These are phyloP conservation scores for Acronicta alni DNA, from an alignment of 2,888 invertebrate species.

Conservation along the genomic window DNA sequence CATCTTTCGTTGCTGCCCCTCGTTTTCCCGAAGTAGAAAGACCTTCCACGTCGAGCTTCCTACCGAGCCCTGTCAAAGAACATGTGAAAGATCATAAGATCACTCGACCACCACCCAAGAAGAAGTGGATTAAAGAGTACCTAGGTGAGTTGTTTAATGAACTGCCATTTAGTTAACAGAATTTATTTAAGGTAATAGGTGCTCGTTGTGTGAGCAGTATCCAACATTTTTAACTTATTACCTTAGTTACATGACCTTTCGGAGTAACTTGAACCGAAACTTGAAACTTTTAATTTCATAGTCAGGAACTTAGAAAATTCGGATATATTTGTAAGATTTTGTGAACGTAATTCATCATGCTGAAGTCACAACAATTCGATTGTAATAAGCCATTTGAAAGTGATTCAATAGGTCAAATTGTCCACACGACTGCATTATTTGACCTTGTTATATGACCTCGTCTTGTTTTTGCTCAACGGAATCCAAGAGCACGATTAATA, in stretches of 20 bases:
- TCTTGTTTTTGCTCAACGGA: conserved; percentile 69
- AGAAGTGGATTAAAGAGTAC: conserved; percentile 93
- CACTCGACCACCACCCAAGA: conserved; percentile 90
- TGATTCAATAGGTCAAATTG: conserved; percentile 51
- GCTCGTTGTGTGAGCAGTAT: too few relatives aligned
- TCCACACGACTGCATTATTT: conserved; percentile 64
- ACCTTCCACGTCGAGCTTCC: conserved; percentile 66
- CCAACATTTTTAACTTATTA: too few relatives aligned
- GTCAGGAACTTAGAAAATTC: too few relatives aligned
- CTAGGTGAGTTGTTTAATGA: conserved; percentile 83
- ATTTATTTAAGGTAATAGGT: too few relatives aligned
- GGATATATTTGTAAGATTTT: not conserved
- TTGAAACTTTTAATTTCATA: too few relatives aligned
- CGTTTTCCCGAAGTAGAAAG: conserved; percentile 64
- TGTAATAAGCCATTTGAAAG: conserved; percentile 46
- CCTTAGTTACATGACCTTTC: too few relatives aligned
- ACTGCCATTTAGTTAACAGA: conserved; percentile 8
- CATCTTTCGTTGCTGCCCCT: conserved; percentile 66
- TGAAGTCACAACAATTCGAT: conserved; percentile 18
- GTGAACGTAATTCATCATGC: conserved; percentile 13
- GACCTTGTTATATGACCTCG: conserved; percentile 72
- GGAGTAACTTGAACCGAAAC: too few relatives aligned
- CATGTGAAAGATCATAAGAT: conserved; percentile 70
- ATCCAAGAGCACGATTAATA: conserved; percentile 64
- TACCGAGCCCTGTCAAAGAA: conserved; percentile 66